Evolutionary conservation across 2,113 vertebrate species (phyloP).

Genomic region (Montifringilla adamsi): DNA sequence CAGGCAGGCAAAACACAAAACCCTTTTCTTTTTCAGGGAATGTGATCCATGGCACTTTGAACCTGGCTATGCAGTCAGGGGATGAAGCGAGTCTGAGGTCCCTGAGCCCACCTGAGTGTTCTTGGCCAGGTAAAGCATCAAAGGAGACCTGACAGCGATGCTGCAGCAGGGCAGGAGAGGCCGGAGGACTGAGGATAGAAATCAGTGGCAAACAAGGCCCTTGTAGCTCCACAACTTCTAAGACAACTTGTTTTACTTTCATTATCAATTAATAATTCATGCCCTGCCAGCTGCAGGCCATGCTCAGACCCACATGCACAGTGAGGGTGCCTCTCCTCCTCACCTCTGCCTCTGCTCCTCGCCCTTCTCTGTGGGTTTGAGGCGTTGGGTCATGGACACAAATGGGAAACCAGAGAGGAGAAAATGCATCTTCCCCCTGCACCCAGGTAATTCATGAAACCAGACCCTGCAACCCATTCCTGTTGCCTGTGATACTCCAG

Average conservation of each 20-base stretch:
- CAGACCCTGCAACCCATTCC: neutral
- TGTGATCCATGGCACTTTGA: neutral
- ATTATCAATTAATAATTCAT: neutral
- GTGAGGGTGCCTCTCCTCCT: neutral
- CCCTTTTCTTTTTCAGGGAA: neutral
- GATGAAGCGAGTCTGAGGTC: neutral
- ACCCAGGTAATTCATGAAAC: slow-evolving; percentile 17
- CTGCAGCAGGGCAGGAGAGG: neutral
- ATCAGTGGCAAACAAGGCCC: neutral
- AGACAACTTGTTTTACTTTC: neutral
- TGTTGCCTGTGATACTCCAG: slow-evolving; percentile 40
- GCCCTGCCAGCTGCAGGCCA: neutral
- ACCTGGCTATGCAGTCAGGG: neutral
- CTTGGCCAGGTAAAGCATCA: neutral
- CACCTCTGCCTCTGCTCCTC: neutral
- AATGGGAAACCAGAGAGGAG: neutral
- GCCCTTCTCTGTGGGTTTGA: neutral
- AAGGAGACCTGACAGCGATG: neutral
- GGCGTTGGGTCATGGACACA: neutral
- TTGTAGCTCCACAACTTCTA: neutral
- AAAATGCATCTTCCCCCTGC: slow-evolving; percentile 10
- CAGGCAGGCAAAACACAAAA: neutral
- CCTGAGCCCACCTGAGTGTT: neutral
- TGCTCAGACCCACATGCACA: neutral
- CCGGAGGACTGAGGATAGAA: neutral